phyloP scores from a whole-genome alignment of 2,113 vertebrate genomes.

The Oreotragus oreotragus region DNA sequence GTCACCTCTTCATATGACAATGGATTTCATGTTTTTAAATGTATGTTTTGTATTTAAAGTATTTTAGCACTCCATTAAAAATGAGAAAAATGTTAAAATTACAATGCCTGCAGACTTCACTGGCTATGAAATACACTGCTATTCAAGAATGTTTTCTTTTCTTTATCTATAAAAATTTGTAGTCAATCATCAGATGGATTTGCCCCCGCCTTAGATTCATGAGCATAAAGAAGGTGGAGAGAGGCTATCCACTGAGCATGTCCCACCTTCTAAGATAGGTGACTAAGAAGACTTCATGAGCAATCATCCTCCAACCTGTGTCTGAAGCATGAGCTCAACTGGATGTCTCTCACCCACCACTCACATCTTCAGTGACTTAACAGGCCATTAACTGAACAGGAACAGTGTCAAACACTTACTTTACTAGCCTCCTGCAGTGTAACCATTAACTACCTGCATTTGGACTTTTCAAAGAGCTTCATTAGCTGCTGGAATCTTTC shows the following conservation, averaged over 20 bases:
- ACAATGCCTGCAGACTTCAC: not conserved
- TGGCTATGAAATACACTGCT: conserved; percentile 22
- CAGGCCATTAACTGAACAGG: not conserved
- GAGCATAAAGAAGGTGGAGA: not conserved
- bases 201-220: not conserved
- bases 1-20: conserved; percentile 13
- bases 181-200: conserved; percentile 13
- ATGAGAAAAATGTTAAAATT: not conserved
- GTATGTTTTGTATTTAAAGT: not conserved
- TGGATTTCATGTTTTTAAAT: not conserved
- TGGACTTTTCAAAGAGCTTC: conserved; percentile 97
- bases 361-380: conserved; percentile 1
- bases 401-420: conserved; percentile 39
- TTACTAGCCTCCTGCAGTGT: conserved; percentile 24
- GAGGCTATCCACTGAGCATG: not conserved
- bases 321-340: not conserved
- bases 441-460: conserved; percentile 80
- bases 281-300: not conserved
- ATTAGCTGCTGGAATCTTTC: conserved; percentile 93
- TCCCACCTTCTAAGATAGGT: not conserved
- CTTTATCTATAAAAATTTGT: not conserved
- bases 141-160: conserved; percentile 14
- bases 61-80: not conserved
- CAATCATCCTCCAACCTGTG: not conserved
- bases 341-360: not conserved